phyloP scores from a whole-genome alignment of 2,888 invertebrate genomes.

The Agriopis marginaria region DNA sequence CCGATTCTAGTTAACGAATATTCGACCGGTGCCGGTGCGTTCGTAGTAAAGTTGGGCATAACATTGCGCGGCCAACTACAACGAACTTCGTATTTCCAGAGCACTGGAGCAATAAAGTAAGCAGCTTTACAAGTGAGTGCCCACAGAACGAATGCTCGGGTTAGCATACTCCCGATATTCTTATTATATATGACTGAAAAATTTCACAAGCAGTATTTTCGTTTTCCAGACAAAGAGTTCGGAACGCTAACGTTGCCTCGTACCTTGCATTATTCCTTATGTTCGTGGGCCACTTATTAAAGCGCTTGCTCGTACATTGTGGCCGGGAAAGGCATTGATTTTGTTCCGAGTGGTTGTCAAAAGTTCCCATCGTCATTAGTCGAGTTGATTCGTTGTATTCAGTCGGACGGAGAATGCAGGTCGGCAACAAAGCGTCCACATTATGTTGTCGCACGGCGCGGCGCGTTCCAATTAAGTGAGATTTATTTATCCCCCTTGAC shows the following conservation, averaged over 20 bases:
- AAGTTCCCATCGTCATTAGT: slow-evolving; percentile 73
- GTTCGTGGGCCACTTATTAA: slow-evolving; percentile 43
- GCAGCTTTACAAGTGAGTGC: slow-evolving; percentile 79
- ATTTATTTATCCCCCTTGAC: slow-evolving; percentile 79
- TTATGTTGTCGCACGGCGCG: slow-evolving; percentile 78
- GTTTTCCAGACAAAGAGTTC: slow-evolving; percentile 8
- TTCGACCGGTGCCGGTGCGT: slow-evolving; percentile 51
- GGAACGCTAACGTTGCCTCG: slow-evolving; percentile 5
- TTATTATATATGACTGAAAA: slow-evolving; percentile 71
- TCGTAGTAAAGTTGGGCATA: slow-evolving; percentile 56
- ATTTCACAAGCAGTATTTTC: slow-evolving; percentile 61
- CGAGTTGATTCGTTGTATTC: slow-evolving; percentile 71
- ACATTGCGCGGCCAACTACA: slow-evolving; percentile 60
- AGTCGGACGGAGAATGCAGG: slow-evolving; percentile 70
- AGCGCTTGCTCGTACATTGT: slow-evolving; percentile 48
- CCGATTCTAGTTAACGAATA: slow-evolving; percentile 68
- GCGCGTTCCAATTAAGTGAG: slow-evolving; percentile 80
- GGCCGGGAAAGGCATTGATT: slow-evolving; percentile 53
- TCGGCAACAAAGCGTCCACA: slow-evolving; percentile 75
- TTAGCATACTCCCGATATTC: slow-evolving; percentile 73
- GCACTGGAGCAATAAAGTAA: slow-evolving; percentile 76
- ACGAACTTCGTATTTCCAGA: slow-evolving; percentile 68
- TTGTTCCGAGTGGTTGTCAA: slow-evolving; percentile 62
- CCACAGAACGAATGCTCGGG: slow-evolving; percentile 70
- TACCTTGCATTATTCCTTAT: slow-evolving; percentile 41